These are phyloP conservation scores for Drosophila tanythrix DNA, from an alignment of 2,888 invertebrate species.

Conservation along the genomic window DNA sequence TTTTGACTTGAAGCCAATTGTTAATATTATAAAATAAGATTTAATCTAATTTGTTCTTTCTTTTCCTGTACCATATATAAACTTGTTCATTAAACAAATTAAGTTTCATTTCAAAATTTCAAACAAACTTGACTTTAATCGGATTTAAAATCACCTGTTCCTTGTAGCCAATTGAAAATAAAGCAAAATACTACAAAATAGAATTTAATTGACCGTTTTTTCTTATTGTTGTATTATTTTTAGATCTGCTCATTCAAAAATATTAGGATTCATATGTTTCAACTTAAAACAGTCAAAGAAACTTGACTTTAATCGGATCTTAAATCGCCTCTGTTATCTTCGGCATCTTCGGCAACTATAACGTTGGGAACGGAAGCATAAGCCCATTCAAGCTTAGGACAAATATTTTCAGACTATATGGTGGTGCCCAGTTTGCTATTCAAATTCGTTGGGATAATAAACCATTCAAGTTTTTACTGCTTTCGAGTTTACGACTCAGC, in stretches of 20 bases:
- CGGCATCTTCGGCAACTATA: background rate
- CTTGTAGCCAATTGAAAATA: background rate
- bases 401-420: constrained; percentile 10
- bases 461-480: constrained; percentile 52
- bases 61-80: background rate
- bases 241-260: background rate
- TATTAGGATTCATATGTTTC: background rate
- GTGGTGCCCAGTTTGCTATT: constrained; percentile 21
- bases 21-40: background rate
- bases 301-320: constrained; percentile 16
- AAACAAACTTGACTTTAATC: constrained; percentile 6
- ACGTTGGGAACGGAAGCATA: constrained; percentile 22
- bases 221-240: background rate
- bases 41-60: background rate
- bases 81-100: background rate
- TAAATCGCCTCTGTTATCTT: constrained; percentile 5
- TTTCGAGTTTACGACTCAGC: constrained; percentile 59
- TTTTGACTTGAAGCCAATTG: background rate
- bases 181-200: background rate
- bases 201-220: background rate
- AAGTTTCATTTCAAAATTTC: background rate
- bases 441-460: constrained; percentile 38
- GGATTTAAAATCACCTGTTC: constrained; percentile 14
- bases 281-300: background rate
- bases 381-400: background rate